Evolutionary conservation across 2,888 invertebrate species (phyloP).

Genomic region (Oithona nana): DNA sequence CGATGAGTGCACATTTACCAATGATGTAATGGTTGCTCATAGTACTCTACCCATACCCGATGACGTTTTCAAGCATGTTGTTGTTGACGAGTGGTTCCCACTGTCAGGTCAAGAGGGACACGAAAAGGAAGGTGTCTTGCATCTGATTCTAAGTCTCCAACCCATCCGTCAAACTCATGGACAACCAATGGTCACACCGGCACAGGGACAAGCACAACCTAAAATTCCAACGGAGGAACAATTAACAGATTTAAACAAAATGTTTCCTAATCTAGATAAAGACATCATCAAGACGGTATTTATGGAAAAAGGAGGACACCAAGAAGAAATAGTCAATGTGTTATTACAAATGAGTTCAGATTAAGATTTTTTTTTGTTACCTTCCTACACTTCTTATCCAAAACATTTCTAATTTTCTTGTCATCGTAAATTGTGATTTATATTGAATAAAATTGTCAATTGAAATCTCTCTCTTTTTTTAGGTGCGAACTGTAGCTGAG

Average conservation of each 20-base stretch:
- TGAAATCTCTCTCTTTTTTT: no score
- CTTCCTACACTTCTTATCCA: no score
- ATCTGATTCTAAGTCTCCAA: conserved; percentile 59
- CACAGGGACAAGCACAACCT: background rate
- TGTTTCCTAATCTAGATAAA: conserved; percentile 87
- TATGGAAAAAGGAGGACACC: conserved; percentile 71
- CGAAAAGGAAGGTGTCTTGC: conserved; percentile 76
- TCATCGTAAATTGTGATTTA: no score
- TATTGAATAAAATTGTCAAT: no score
- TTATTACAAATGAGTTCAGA: conserved; percentile 50
- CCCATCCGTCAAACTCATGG: conserved; percentile 22
- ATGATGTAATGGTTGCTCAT: conserved; percentile 10
- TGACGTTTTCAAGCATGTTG: conserved; percentile 54
- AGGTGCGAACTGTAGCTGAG: no score
- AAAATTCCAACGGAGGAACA: conserved; percentile 5
- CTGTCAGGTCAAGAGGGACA: conserved; percentile 88
- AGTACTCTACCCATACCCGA: conserved; percentile 43
- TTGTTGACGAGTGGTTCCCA: conserved; percentile 85
- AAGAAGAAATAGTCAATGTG: conserved; percentile 73
- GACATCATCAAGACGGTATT: conserved; percentile 78
- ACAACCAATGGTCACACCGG: background rate
- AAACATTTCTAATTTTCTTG: no score
- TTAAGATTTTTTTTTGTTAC: no score
- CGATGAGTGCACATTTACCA: conserved; percentile 88
- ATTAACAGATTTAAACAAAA: conserved; percentile 55